Evolutionary conservation across 2,888 invertebrate species (phyloP), one percentile per base, ranked within the genome.

Genomic region (Conistra vaccinii): DNA sequence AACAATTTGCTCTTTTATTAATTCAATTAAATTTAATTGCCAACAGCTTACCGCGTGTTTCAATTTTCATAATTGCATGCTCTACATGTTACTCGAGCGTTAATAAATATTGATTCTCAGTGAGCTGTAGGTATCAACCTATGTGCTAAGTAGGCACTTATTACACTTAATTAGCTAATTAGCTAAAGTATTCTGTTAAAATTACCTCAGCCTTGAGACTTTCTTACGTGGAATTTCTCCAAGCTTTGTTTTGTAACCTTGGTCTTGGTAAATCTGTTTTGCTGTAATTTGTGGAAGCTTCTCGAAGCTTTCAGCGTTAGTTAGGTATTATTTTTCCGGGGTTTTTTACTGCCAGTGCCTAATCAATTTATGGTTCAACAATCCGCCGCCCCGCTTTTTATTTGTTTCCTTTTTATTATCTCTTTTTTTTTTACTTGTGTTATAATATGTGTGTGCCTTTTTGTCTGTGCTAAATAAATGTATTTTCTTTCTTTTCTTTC

Each of bases 141-240:
- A 39, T 35, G 61, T 39, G 81, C 39, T 70, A 68, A 80, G 65
- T 80, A 76, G 73, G 29, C 45, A 26, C 51, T 63, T 77, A 51
- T 57, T 35, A 55, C 66, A 63, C 29, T 69, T 85, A 85, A 85
- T 85, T 85, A 83, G 77, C 81, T 85, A 85, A 85, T 85, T 85
- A 83, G 77, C 81, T 71, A 42, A 81, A 83, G 85, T 83, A 84
- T 83, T 60, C 57, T 65, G 63, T 58, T 45, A 55, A 77, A 72
- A 58, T 55, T 35, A 7, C 73, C 72, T 58, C 58, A 48, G 20
- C 85, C 70, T 85, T 77, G 60, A 26, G 26, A 29, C 1, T 60
- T 20, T 55, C 35, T 69, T 67, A 26, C 35, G 51, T 61, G 66
- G 39, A 66, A 55, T 53, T 67, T 68, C 53, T 61, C 42, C 61